Evolutionary conservation across 1,140 invertebrate genomes (phyloP).

Genomic region (Aphelinus atriplicis): DNA sequence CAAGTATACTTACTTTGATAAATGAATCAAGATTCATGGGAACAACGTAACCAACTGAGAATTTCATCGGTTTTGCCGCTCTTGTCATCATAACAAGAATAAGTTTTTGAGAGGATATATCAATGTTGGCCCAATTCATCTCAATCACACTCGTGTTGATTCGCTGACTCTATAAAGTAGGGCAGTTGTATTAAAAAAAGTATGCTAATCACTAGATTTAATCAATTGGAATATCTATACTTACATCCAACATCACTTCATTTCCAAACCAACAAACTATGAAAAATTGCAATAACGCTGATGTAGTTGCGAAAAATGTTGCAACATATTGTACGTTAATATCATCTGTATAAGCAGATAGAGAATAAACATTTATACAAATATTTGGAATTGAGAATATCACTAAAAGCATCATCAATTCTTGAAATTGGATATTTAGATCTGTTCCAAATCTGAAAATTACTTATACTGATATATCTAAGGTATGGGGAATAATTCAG

Average conservation of each 20-base stretch:
- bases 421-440: conserved; percentile 3
- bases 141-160: conserved; percentile 5
- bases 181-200: not conserved
- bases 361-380: conserved; percentile 17
- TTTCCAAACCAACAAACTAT: conserved; percentile 32
- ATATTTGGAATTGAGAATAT: conserved; percentile 14
- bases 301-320: not conserved
- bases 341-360: not conserved
- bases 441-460: conserved; percentile 3
- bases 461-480: too few relatives aligned
- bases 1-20: conserved; percentile 10
- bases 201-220: not conserved
- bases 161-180: conserved; percentile 16
- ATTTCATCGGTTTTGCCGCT: not conserved
- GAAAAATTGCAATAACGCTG: conserved; percentile 11
- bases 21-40: conserved; percentile 15
- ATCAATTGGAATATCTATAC: not conserved
- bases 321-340: conserved; percentile 1
- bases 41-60: not conserved
- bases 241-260: conserved; percentile 22
- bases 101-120: conserved; percentile 9
- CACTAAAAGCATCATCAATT: not conserved
- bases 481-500: too few relatives aligned
- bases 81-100: conserved; percentile 23
- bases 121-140: conserved; percentile 9